phyloP scores from a whole-genome alignment of 2,113 vertebrate species.

The Ophiodon elongatus region DNA sequence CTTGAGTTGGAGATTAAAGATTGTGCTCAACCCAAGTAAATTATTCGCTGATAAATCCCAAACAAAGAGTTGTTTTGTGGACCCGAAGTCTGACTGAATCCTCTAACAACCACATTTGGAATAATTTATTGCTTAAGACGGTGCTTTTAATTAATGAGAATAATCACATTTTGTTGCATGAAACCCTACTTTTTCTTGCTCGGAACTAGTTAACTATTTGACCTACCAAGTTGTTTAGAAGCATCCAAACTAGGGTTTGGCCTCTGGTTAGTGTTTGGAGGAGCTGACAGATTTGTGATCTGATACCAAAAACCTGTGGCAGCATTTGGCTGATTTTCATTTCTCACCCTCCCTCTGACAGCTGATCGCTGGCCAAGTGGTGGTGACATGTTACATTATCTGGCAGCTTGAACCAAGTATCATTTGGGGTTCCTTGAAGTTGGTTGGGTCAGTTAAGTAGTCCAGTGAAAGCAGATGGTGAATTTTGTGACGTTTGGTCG shows the following conservation, averaged over 20 bases:
- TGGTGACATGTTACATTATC: neutral
- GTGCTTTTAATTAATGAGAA: neutral
- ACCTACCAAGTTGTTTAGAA: neutral
- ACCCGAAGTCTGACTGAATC: neutral
- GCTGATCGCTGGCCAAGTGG: slow-evolving; percentile 15
- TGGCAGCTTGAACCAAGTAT: slow-evolving; percentile 17
- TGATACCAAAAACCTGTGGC: neutral
- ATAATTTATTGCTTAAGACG: neutral
- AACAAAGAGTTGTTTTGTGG: neutral
- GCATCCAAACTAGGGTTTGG: neutral
- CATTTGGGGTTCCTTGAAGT: neutral
- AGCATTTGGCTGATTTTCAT: slow-evolving; percentile 14
- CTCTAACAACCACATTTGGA: neutral
- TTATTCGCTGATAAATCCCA: neutral
- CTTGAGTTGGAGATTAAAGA: slow-evolving; percentile 26
- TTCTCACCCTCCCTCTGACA: slow-evolving; percentile 8
- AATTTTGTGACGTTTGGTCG: slow-evolving; percentile 11
- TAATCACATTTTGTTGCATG: neutral
- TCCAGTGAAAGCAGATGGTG: slow-evolving; percentile 5
- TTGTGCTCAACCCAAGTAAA: neutral
- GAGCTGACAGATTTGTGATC: slow-evolving; percentile 17
- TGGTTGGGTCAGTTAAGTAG: neutral
- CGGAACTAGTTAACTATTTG: neutral
- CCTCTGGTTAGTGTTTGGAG: neutral
- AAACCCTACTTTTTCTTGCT: neutral